These are phyloP conservation scores for Stomatorhinus walkeri DNA, from an alignment of 2,797 vertebrate genomes.

Conservation along the genomic window DNA sequence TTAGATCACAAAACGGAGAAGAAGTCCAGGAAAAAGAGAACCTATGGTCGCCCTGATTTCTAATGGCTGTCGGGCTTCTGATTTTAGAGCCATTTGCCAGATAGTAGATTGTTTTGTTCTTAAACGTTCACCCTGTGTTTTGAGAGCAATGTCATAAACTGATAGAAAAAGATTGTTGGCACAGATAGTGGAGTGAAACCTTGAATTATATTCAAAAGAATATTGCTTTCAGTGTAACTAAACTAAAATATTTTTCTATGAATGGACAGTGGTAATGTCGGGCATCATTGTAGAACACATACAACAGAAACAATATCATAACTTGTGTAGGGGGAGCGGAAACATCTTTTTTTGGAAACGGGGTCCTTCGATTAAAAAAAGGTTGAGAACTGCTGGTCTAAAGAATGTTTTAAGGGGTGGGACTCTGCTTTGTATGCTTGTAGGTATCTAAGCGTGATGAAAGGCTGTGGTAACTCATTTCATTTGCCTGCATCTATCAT, in stretches of 20 bases:
- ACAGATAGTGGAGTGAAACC: neutral
- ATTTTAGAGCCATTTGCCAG: neutral
- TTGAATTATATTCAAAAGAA: neutral
- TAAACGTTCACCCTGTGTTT: neutral
- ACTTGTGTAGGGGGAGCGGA: neutral
- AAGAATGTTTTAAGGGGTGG: neutral
- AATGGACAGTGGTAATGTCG: neutral
- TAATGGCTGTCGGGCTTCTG: neutral
- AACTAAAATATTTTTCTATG: neutral
- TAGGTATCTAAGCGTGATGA: neutral
- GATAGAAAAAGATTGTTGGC: no score
- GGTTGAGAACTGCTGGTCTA: neutral
- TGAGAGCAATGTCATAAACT: neutral
- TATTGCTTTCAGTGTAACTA: neutral
- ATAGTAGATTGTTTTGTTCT: neutral
- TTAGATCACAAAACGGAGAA: neutral
- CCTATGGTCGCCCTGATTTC: neutral
- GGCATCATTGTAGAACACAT: neutral
- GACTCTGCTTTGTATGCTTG: neutral
- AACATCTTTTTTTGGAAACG: neutral
- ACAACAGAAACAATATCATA: neutral
- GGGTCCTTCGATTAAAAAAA: neutral
- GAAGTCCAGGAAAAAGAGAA: neutral
- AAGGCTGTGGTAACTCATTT: neutral
- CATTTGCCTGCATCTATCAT: neutral